A percentile compares a stretch with the other conserved stretches of the same genome.
phyloP scores from a whole-genome alignment of 1,140 invertebrate species.

The Aphelinus certus region DNA sequence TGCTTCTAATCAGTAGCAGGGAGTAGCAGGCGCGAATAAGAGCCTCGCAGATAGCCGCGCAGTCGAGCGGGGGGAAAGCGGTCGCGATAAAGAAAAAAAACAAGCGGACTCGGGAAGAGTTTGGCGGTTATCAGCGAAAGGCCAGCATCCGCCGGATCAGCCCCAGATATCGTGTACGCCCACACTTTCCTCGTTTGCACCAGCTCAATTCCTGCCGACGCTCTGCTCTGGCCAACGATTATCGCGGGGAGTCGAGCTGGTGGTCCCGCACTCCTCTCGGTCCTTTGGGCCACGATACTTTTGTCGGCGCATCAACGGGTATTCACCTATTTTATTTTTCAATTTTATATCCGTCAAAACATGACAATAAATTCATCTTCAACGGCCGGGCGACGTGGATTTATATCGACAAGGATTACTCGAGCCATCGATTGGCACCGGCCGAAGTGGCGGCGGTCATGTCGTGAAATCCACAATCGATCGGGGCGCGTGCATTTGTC shows the following conservation, averaged over 20 bases:
- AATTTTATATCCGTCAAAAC: too few species aligned
- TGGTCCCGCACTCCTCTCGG: too few species aligned
- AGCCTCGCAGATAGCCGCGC: neutral
- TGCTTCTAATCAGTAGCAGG: neutral
- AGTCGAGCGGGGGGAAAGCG: slow-evolving; percentile 10
- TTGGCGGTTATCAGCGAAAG: slow-evolving; percentile 52
- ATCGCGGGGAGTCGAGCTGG: neutral
- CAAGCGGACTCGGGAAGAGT: slow-evolving; percentile 52
- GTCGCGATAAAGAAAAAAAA: slow-evolving; percentile 50
- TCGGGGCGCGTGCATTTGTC: too few species aligned
- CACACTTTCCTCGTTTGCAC: slow-evolving; percentile 56
- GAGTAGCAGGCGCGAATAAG: neutral
- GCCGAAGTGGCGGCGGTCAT: too few species aligned
- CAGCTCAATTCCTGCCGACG: slow-evolving; percentile 38
- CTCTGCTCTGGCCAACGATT: neutral
- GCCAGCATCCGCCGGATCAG: slow-evolving; percentile 62
- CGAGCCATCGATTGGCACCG: too few species aligned
- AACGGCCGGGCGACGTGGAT: too few species aligned
- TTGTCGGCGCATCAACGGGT: too few species aligned
- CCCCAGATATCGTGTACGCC: slow-evolving; percentile 50
- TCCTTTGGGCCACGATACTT: too few species aligned
- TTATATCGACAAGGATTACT: too few species aligned
- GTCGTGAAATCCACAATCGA: too few species aligned
- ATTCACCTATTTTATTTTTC: too few species aligned
- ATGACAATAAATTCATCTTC: too few species aligned